Evolutionary conservation across 23 tunicate genomes (phyloP).

Genomic region (Trididemnum nubilum): DNA sequence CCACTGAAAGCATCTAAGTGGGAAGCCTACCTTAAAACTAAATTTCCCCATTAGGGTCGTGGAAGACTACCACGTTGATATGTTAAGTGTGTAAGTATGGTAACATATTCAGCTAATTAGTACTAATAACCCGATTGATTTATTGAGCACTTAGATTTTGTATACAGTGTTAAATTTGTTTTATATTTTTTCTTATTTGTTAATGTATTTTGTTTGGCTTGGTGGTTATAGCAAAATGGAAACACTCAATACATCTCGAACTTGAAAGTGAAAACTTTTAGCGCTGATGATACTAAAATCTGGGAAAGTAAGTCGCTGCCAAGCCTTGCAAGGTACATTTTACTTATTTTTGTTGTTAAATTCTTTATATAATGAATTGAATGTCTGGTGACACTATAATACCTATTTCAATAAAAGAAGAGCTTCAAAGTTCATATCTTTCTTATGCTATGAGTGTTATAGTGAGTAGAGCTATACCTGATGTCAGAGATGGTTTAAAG

Average conservation of each 20-base stretch:
- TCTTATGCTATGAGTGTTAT: constrained; percentile 7
- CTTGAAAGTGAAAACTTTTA: not conserved
- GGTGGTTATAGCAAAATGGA: not conserved
- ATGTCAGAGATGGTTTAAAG: constrained; percentile 3
- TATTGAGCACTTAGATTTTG: not conserved
- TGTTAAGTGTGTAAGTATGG: not conserved
- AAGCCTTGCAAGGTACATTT: not conserved
- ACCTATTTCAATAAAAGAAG: not conserved
- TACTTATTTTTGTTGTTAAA: too few relatives aligned
- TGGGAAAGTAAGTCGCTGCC: not conserved
- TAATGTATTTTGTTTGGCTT: too few relatives aligned
- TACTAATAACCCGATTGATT: not conserved
- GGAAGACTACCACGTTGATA: not conserved
- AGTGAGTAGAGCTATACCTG: not conserved
- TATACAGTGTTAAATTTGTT: too few relatives aligned
- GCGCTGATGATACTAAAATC: not conserved
- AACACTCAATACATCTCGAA: not conserved
- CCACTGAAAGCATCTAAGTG: constrained; percentile 18
- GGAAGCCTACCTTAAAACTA: constrained; percentile 3
- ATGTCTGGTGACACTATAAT: not conserved
- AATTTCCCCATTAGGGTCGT: not conserved
- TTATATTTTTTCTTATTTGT: too few relatives aligned
- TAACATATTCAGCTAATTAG: not conserved
- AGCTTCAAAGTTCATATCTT: not conserved
- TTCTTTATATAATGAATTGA: not conserved